Evolutionary conservation across 2,113 vertebrate genomes (phyloP).

Genomic region (Pimephales promelas): DNA sequence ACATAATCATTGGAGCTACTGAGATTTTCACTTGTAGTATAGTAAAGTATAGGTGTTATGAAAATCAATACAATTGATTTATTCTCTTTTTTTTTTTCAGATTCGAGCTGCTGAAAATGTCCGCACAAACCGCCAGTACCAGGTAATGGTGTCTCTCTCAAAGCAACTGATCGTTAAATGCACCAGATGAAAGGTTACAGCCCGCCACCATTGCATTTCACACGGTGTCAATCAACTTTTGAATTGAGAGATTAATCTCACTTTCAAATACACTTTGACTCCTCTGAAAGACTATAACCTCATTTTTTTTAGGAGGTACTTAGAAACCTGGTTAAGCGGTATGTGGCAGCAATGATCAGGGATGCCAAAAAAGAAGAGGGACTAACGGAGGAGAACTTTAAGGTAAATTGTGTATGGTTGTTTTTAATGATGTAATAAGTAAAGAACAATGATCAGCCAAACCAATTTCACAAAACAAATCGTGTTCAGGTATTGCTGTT

Average conservation of each 20-base stretch:
- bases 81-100: slow-evolving; percentile 66
- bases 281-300: not conserved
- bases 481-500: too few species aligned
- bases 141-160: slow-evolving; percentile 77
- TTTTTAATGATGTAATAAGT: not conserved
- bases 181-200: slow-evolving; percentile 6
- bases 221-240: slow-evolving; percentile 23
- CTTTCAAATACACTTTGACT: not conserved
- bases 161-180: slow-evolving; percentile 32
- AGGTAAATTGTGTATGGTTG: slow-evolving; percentile 73
- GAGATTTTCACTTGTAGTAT: slow-evolving; percentile 21
- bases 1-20: not conserved
- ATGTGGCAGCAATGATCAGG: slow-evolving; percentile 98
- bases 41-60: slow-evolving; percentile 25
- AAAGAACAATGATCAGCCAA: not conserved
- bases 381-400: slow-evolving; percentile 98
- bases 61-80: slow-evolving; percentile 42
- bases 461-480: not conserved
- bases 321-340: slow-evolving; percentile 95
- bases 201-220: not conserved
- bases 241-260: not conserved
- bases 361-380: slow-evolving; percentile 98
- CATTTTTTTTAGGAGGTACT: slow-evolving; percentile 86
- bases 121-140: slow-evolving; percentile 93
- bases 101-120: slow-evolving; percentile 94